A percentile compares a stretch with the other conserved stretches of the same genome.
Conservation (phyloP, 2,888 invertebrate genomes). For the Ryuthela nishihirai region DNA sequence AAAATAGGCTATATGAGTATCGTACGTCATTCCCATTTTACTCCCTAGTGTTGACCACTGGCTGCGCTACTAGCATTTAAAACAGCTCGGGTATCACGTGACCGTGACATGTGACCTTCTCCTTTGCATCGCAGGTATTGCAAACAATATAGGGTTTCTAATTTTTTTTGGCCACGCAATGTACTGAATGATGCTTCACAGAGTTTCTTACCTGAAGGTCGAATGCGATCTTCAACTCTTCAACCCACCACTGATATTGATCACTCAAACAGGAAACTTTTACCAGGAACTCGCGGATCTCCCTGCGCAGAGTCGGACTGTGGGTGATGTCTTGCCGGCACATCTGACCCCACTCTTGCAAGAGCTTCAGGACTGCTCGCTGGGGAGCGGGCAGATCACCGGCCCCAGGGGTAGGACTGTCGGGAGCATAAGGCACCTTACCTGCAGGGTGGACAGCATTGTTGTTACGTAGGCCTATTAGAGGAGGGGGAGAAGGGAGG, state of each 20-base stretch:
- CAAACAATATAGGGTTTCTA: too few relatives aligned
- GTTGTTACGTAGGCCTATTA: too few relatives aligned
- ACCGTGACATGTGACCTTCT: too few relatives aligned
- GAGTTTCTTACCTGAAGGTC: neutral
- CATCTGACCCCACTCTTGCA: conserved; percentile 36
- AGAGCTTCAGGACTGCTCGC: conserved; percentile 18
- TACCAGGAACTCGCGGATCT: conserved; percentile 56
- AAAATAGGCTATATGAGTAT: too few relatives aligned
- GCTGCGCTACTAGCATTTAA: too few relatives aligned
- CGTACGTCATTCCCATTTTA: too few relatives aligned
- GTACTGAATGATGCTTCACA: too few relatives aligned
- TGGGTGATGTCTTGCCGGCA: conserved; percentile 30
- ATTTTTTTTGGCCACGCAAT: too few relatives aligned
- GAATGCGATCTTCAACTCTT: conserved; percentile 45
- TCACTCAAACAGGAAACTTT: conserved; percentile 56
- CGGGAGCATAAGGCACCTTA: neutral
- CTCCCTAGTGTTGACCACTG: too few relatives aligned
- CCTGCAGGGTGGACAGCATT: neutral
- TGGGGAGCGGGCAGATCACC: conserved; percentile 21
- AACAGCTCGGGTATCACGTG: too few relatives aligned
- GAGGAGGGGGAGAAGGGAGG: too few relatives aligned
- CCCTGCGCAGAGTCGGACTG: conserved; percentile 48
- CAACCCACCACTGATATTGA: conserved; percentile 56
- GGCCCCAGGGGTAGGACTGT: neutral
- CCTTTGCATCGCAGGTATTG: too few relatives aligned